These are phyloP conservation scores for Loxodonta africana DNA, from an alignment of 2,113 vertebrate species.

Conservation along the genomic window DNA sequence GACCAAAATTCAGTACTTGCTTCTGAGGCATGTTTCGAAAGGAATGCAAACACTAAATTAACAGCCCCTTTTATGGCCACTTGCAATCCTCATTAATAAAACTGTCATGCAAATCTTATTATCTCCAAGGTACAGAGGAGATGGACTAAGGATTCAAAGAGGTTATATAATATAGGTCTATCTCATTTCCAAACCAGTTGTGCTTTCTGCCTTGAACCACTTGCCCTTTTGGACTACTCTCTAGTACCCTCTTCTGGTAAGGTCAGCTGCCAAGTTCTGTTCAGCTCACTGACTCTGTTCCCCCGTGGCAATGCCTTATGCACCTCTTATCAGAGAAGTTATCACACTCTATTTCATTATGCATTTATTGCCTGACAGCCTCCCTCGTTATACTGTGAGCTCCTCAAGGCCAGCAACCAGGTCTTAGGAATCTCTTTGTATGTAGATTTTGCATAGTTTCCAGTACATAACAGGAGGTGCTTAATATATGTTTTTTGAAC, in stretches of 20 bases:
- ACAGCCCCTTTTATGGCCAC: neutral
- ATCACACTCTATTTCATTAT: neutral
- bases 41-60: neutral
- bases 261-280: neutral
- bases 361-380: neutral
- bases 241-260: neutral
- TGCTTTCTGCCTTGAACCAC: neutral
- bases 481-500: slow-evolving; percentile 34
- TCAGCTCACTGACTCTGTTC: neutral
- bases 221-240: neutral
- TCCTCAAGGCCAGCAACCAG: neutral
- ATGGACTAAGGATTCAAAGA: neutral
- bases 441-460: neutral
- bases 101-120: neutral
- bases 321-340: neutral
- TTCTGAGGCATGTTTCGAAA: neutral
- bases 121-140: neutral
- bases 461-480: neutral
- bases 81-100: neutral
- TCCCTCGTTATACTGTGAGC: neutral
- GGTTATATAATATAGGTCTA: neutral
- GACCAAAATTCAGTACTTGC: neutral
- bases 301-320: neutral
- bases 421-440: neutral
- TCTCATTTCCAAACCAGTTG: neutral